These are phyloP conservation scores for Psilanteris sp. DNA, from an alignment of 1,140 invertebrate species.

Conservation along the genomic window DNA sequence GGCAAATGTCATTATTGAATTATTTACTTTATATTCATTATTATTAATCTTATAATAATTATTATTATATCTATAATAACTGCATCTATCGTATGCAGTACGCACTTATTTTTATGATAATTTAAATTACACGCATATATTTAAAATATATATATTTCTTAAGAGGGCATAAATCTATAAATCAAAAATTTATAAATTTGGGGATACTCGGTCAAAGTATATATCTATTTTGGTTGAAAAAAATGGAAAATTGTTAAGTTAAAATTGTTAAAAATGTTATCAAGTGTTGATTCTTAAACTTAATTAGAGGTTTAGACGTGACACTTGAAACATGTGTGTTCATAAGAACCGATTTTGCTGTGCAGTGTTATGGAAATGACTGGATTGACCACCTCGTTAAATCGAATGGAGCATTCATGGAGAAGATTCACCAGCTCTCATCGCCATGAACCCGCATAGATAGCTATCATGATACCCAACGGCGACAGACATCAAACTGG, in stretches of 20 bases:
- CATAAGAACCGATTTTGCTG: constrained; percentile 44
- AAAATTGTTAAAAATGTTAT: background rate
- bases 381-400: constrained; percentile 60
- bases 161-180: too few relatives aligned
- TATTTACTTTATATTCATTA: too few relatives aligned
- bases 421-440: constrained; percentile 45
- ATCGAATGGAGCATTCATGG: constrained; percentile 52
- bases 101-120: too few relatives aligned
- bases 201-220: too few relatives aligned
- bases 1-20: too few relatives aligned
- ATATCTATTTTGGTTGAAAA: too few relatives aligned
- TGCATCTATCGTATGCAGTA: too few relatives aligned
- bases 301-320: constrained; percentile 30
- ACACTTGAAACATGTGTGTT: constrained; percentile 40
- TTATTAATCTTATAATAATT: too few relatives aligned
- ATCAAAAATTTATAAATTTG: too few relatives aligned
- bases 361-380: constrained; percentile 55
- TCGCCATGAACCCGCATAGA: constrained; percentile 33
- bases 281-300: constrained; percentile 29
- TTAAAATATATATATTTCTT: too few relatives aligned
- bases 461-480: constrained; percentile 54
- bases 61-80: too few relatives aligned
- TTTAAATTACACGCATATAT: too few relatives aligned
- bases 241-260: background rate
- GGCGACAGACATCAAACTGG: constrained; percentile 43